These are phyloP conservation scores for Helogale parvula DNA, from an alignment of 2,113 vertebrate species.

Conservation along the genomic window DNA sequence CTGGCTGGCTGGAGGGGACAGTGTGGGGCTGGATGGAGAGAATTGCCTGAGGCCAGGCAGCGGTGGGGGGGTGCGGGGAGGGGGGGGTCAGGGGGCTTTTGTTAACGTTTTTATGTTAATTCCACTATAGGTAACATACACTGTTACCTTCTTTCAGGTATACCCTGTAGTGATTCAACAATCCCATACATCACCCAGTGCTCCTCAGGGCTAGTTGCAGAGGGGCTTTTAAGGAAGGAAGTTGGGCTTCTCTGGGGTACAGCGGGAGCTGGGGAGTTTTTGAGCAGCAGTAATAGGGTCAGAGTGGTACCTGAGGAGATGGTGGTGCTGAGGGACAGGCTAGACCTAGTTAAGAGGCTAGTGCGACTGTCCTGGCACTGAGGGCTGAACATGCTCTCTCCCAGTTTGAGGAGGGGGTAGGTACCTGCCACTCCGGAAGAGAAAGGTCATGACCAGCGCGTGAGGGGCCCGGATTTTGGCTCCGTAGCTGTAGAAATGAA, in stretches of 20 bases:
- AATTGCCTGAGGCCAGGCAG: not conserved
- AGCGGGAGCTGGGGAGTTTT: not conserved
- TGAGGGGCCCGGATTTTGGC: constrained; percentile 97
- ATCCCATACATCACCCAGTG: not conserved
- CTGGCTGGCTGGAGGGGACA: fast-evolving
- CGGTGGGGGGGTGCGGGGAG: not conserved
- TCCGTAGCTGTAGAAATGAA: constrained; percentile 90
- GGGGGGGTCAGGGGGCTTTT: not conserved
- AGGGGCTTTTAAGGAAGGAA: not conserved
- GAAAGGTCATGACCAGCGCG: constrained; percentile 98
- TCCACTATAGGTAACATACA: not conserved
- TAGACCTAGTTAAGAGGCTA: not conserved
- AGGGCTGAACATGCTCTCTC: not conserved
- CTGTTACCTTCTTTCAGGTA: not conserved
- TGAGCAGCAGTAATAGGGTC: not conserved
- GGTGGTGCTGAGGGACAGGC: not conserved
- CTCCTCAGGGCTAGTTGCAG: not conserved
- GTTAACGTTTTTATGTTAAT: not conserved
- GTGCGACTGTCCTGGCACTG: fast-evolving
- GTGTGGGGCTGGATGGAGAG: too few species aligned
- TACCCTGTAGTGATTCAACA: not conserved
- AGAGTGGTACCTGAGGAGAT: not conserved
- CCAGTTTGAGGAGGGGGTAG: not conserved
- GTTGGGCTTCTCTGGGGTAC: not conserved
- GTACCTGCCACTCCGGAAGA: constrained; percentile 96